phyloP scores from a whole-genome alignment of 2,113 vertebrate species.

The Probosciger aterrimus region DNA sequence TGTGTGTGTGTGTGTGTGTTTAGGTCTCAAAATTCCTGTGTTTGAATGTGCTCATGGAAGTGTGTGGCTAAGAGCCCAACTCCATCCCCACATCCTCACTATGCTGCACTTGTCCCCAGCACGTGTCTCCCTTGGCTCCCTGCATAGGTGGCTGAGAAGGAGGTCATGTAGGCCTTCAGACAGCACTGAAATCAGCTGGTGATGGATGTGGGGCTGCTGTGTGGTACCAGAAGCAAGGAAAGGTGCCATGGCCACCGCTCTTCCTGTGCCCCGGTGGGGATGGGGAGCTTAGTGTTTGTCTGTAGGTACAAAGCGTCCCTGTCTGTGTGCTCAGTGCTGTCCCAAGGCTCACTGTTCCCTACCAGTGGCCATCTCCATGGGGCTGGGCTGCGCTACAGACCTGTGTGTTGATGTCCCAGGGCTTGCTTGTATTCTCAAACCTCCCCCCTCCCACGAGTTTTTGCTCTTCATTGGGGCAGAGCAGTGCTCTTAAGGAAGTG shows the following conservation, averaged over 20 bases:
- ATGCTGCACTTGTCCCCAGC: neutral
- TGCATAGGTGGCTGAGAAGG: neutral
- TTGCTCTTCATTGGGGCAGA: neutral
- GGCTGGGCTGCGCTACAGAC: neutral
- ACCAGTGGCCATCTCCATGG: neutral
- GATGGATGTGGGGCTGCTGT: neutral
- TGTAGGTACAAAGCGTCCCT: neutral
- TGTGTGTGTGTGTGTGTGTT: neutral
- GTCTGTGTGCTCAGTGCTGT: accelerated
- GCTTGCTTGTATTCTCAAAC: neutral
- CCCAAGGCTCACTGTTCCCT: accelerated
- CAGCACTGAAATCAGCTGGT: neutral
- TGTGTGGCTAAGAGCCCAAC: neutral
- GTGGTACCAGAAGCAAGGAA: neutral
- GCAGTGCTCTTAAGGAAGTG: neutral
- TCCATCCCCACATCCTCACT: neutral
- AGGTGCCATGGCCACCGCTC: neutral
- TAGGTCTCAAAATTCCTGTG: neutral
- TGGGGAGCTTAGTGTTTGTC: neutral
- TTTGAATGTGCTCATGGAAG: neutral
- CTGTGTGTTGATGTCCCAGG: neutral
- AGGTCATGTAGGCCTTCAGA: neutral
- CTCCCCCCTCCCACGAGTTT: neutral
- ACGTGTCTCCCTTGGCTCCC: neutral
- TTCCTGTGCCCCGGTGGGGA: neutral